Base-by-base conservation (phyloP, 1,140 invertebrate genomes). In the Caenorhabditis elegans region DNA sequence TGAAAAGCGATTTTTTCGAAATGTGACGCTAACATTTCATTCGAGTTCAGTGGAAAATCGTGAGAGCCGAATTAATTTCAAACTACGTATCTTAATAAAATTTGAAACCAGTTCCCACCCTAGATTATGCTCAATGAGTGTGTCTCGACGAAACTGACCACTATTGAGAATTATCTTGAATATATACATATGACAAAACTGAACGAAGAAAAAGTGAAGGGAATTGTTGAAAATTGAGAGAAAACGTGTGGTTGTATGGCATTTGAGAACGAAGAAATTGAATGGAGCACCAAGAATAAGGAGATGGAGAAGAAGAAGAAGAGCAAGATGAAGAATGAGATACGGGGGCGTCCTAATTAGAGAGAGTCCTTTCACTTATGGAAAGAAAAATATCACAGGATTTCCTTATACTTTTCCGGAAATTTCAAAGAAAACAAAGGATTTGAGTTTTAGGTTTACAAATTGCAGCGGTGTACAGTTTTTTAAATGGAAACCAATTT, bases 331-430 rank as follows among this genome's bases (percentile, higher is more conserved):
- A 22, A 39, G n/a, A 70, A 22, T 13, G 11, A 39, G 17, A 36
- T 39, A 70, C 60, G 60, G 60, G 60, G 60, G 60, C 60, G 60
- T 70, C 60, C 60, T 70, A 70, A 70, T 70, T 70, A 70, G 60
- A 70, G 60, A 8, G 26, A 39, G 39, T 43, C 15, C 15, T 43
- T 15, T 43, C 15, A 43, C 39, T 24, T 8, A 24, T 24, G 22
- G 15, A n/a, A 48, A 26, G 51, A 15, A 28, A 24, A n/a, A n/a
- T 70, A 8, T 70, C 17, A 39, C 60, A 36, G 60, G 34, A 70
- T 70, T 70, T 70, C 60, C 60, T 39, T 26, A 60, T 43, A 39
- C 6, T n/a, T 19, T n/a, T 49, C 8, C 39, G 39, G 15, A 43
- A 49, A n/a, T 49, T 5, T 43, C 13, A 19, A 49, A 43, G 39